A percentile compares a stretch with the other conserved stretches of the same genome.
These are phyloP conservation scores for Mola mola DNA, from an alignment of 2,113 vertebrate genomes.

Conservation along the genomic window DNA sequence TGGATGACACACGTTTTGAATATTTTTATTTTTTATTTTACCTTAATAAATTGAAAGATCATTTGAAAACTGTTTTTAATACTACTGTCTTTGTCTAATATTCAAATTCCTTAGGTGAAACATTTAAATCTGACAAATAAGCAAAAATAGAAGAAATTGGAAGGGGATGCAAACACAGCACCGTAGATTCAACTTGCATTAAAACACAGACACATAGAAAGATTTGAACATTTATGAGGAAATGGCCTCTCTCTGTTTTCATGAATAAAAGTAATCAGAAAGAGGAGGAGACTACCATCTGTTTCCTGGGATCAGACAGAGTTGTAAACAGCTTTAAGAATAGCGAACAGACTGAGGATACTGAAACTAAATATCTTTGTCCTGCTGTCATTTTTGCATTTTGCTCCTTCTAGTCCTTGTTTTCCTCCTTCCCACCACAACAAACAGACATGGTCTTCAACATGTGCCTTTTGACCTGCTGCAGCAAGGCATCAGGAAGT, in stretches of 20 bases:
- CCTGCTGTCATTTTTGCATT: constrained; percentile 53
- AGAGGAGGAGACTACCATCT: constrained; percentile 57
- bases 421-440: constrained; percentile 10
- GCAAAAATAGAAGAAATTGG: too few species aligned
- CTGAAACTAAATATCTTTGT: constrained; percentile 60
- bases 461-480: constrained; percentile 34
- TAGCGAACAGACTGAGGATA: constrained; percentile 56
- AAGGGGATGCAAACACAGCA: too few species aligned
- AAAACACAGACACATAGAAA: constrained; percentile 15
- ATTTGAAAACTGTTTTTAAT: too few species aligned
- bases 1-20: too few species aligned
- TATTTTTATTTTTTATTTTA: too few species aligned
- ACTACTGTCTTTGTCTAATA: too few species aligned
- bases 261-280: constrained; percentile 16
- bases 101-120: too few species aligned
- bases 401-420: constrained; percentile 31
- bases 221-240: constrained; percentile 25
- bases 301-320: constrained; percentile 57
- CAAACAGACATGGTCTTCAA: not conserved
- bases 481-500: too few species aligned
- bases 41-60: too few species aligned
- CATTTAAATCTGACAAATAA: too few species aligned
- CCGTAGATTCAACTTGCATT: not conserved
- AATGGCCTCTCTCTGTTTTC: constrained; percentile 7
- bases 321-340: constrained; percentile 71